A percentile compares a stretch with the other conserved stretches of the same genome.
Conservation (phyloP, 2,797 vertebrate genomes). For the Chelonia mydas region DNA sequence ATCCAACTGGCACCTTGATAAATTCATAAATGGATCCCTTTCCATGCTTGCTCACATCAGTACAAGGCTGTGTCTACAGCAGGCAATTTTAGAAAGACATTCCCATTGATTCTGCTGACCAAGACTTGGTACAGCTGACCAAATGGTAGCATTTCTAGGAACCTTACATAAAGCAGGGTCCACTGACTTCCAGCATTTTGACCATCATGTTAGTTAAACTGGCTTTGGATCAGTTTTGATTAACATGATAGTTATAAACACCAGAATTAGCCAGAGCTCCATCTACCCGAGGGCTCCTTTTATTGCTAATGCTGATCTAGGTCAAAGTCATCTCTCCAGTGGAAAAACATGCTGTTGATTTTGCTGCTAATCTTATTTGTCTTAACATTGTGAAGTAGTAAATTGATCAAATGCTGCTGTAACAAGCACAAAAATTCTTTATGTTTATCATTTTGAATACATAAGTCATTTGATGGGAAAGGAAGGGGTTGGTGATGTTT, state of each 20-base stretch:
- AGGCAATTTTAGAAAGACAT: neutral
- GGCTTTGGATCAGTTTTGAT: neutral
- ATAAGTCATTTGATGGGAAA: neutral
- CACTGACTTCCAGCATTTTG: neutral
- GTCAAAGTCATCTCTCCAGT: neutral
- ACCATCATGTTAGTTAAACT: neutral
- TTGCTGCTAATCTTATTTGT: neutral
- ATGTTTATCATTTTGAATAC: neutral
- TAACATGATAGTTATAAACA: neutral
- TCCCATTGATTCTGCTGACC: neutral
- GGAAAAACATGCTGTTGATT: neutral
- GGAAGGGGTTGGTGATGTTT: neutral
- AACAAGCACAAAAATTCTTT: neutral
- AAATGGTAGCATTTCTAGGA: neutral
- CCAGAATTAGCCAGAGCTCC: neutral
- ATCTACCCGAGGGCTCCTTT: neutral
- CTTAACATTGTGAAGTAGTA: constrained; percentile 3
- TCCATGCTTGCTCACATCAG: neutral
- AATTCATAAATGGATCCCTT: neutral
- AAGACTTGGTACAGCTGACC: neutral
- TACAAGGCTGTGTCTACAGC: neutral
- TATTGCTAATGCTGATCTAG: neutral
- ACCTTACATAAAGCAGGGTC: neutral
- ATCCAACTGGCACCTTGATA: neutral
- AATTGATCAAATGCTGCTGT: neutral